These are phyloP conservation scores for Cataglyphis albicans DNA, from an alignment of 2,888 invertebrate species.

Conservation along the genomic window DNA sequence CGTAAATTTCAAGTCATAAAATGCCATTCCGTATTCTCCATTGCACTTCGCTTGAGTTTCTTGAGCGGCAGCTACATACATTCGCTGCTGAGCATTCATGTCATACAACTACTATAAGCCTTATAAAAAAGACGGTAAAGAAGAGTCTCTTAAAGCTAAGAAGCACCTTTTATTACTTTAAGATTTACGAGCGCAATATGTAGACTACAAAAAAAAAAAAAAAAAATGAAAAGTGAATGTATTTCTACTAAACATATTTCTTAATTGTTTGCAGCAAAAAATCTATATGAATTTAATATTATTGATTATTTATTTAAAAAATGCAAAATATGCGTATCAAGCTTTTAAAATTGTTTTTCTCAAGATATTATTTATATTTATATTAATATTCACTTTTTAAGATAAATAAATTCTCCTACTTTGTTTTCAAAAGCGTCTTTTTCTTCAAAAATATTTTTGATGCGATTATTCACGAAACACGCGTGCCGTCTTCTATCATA, in stretches of 20 bases:
- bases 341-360: not conserved
- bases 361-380: not conserved
- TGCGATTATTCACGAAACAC: constrained; percentile 6
- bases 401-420: not conserved
- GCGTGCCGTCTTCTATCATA: not conserved
- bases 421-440: not conserved
- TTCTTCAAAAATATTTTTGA: constrained; percentile 1
- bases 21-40: not conserved
- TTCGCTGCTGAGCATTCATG: constrained; percentile 23
- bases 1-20: not conserved
- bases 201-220: constrained; percentile 29
- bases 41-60: not conserved
- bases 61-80: constrained; percentile 8
- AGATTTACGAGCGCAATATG: constrained; percentile 32
- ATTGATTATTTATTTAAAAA: not conserved
- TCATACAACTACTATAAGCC: constrained; percentile 31
- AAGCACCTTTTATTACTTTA: constrained; percentile 23
- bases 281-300: not conserved
- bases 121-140: constrained; percentile 42
- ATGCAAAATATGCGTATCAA: not conserved
- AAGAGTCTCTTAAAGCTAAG: constrained; percentile 30
- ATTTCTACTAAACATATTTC: not conserved
- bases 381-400: not conserved
- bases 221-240: constrained; percentile 12
- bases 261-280: constrained; percentile 7